Evolutionary conservation across 2,113 vertebrate species (phyloP).

Genomic region (Myxocyprinus asiaticus): DNA sequence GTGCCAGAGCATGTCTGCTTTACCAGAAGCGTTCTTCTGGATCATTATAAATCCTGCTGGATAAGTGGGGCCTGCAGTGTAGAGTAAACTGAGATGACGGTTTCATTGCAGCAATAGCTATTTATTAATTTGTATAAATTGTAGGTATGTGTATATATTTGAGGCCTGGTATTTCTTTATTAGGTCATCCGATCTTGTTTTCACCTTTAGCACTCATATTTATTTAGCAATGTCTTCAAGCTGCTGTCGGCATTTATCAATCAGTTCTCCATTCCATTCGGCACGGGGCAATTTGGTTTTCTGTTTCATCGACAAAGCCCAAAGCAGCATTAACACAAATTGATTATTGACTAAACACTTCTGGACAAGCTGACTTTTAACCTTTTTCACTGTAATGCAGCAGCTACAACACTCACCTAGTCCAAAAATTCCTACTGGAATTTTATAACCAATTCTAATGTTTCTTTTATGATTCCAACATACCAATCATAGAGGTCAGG

Average conservation of each 20-base stretch:
- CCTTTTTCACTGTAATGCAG: neutral
- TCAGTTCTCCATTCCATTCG: neutral
- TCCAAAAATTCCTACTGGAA: too few species aligned
- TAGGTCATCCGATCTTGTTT: neutral
- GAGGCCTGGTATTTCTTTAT: neutral
- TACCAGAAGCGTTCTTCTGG: neutral
- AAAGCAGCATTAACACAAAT: neutral
- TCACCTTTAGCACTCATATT: neutral
- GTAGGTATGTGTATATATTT: neutral
- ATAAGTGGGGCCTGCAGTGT: neutral
- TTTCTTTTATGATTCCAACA: too few species aligned
- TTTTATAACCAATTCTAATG: too few species aligned
- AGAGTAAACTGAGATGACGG: neutral
- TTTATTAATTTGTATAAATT: too few species aligned
- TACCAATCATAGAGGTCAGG: too few species aligned
- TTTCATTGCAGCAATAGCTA: neutral
- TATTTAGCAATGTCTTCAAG: conserved; percentile 4
- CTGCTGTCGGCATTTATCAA: conserved; percentile 2
- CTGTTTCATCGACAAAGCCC: neutral
- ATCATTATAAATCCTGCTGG: neutral
- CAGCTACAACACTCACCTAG: neutral
- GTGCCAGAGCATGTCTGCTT: too few species aligned
- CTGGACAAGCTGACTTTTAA: neutral
- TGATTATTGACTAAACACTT: conserved; percentile 35
- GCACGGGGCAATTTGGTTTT: neutral